These are phyloP conservation scores for Ormia ochracea DNA, from an alignment of 2,888 invertebrate genomes.

Conservation along the genomic window DNA sequence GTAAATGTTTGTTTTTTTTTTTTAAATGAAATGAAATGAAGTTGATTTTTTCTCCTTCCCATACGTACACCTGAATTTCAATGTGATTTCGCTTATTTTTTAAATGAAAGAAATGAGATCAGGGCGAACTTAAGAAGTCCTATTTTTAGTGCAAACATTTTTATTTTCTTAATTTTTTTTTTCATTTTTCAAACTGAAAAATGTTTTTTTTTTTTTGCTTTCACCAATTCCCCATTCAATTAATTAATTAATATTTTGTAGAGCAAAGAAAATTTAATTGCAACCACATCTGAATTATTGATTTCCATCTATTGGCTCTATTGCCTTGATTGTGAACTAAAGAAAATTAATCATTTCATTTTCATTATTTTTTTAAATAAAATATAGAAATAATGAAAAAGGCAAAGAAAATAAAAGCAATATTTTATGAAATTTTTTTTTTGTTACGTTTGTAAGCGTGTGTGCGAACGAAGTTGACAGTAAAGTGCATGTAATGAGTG, in stretches of 20 bases:
- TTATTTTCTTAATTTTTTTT: too few species aligned
- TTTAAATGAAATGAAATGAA: too few species aligned
- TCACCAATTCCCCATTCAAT: too few species aligned
- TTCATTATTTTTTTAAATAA: neutral
- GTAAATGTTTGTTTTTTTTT: too few species aligned
- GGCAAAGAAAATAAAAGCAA: neutral
- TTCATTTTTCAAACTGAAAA: too few species aligned
- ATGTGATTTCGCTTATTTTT: too few species aligned
- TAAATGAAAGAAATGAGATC: too few species aligned
- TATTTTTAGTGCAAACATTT: too few species aligned
- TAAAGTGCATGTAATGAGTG: slow-evolving; percentile 31
- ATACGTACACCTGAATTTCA: too few species aligned
- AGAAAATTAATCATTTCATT: neutral
- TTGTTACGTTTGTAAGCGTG: neutral
- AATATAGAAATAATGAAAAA: neutral
- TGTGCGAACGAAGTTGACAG: neutral
- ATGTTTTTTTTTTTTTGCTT: slow-evolving; percentile 1
- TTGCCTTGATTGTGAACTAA: neutral
- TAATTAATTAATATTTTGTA: slow-evolving; percentile 31
- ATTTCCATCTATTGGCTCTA: neutral
- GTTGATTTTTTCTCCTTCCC: too few species aligned
- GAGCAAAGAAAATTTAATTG: slow-evolving; percentile 23
- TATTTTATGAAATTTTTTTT: neutral
- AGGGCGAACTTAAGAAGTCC: too few species aligned
- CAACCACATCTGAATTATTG: slow-evolving; percentile 36